Conservation (phyloP, 2,888 invertebrate species). For the Apodemia duryi region DNA sequence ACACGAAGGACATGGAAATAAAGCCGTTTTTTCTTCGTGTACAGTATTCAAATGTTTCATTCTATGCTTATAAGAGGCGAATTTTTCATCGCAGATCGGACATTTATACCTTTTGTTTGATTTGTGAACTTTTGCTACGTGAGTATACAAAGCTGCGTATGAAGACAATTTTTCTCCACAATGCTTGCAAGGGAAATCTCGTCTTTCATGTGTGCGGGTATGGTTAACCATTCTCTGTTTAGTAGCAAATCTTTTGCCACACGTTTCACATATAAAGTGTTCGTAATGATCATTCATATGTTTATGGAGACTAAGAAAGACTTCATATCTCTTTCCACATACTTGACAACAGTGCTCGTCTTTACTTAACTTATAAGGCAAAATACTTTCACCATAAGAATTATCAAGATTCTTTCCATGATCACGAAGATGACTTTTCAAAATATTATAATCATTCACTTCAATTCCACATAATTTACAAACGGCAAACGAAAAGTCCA, state of each 20-base stretch:
- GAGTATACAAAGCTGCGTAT: constrained; percentile 56
- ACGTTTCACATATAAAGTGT: constrained; percentile 69
- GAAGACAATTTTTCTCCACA: constrained; percentile 56
- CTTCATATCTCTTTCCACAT: constrained; percentile 65
- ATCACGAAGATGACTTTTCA: constrained; percentile 54
- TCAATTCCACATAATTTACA: constrained; percentile 55
- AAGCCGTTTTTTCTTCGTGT: constrained; percentile 62
- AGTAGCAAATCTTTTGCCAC: constrained; percentile 66
- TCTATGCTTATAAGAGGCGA: constrained; percentile 63
- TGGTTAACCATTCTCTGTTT: constrained; percentile 66
- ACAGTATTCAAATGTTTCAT: constrained; percentile 59
- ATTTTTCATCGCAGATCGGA: constrained; percentile 68
- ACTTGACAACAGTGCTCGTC: constrained; percentile 63
- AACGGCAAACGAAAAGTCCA: constrained; percentile 54
- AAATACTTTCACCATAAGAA: constrained; percentile 57
- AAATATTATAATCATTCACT: constrained; percentile 48
- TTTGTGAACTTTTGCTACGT: constrained; percentile 58
- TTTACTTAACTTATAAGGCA: constrained; percentile 64
- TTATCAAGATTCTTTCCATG: constrained; percentile 56
- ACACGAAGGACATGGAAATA: constrained; percentile 64
- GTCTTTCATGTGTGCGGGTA: constrained; percentile 56
- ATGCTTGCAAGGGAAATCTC: constrained; percentile 61
- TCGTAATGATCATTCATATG: constrained; percentile 73
- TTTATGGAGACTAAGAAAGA: constrained; percentile 65
- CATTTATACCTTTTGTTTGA: constrained; percentile 68